Base-by-base conservation (phyloP, 1,140 invertebrate genomes). In the Drosophila kanapiae region DNA sequence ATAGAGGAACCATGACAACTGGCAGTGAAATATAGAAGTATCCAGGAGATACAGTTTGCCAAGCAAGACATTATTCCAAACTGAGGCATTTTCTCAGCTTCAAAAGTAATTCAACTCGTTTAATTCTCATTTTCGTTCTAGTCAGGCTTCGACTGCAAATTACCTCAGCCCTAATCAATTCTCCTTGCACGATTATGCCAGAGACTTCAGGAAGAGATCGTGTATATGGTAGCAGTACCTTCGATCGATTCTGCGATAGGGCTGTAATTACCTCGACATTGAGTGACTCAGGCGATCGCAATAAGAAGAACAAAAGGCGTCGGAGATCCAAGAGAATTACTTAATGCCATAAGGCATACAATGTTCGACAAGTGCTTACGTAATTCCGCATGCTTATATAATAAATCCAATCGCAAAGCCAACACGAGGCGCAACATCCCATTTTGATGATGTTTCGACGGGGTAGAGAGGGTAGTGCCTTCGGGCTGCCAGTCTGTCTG, bases 291-390 rank as follows among this genome's bases (percentile, higher is more conserved):
- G 53, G 47, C 9, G 38, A 35, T 67, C 16, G 27, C 10, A n/a
- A 18, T 33, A 42, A n/a, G n/a, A n/a, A n/a, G n/a, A n/a, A n/a
- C n/a, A 40, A 60, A 35, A 38, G 53, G 43, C 33, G 47, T 38
- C 33, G 23, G 14, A 64, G 47, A 72, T 59, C 68, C 57, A 53
- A 76, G 10, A 68, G 72, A 68, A 77, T 77, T 77, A 75, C 75
- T 75, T 77, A 77, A 77, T 76, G 75, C 75, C 42, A 57, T 27
- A 69, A 57, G 68, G 58, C 69, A 58, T 29, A 61, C n/a, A 49
- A n/a, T n/a, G 74, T 42, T 75, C 68, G 75, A 83, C 80, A 83
- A 83, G 75, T 82, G 82, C 82, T 85, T 85, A 81, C 82, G 82
- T 85, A 86, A 83, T 67, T 88, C 75, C 71, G 80, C 76, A 80